Percentiles rank a stretch among this genome's conserved stretches.
These are phyloP conservation scores for Holothuria scabra DNA, from an alignment of 53 echinoderm and acorn worm species.

Conservation along the genomic window DNA sequence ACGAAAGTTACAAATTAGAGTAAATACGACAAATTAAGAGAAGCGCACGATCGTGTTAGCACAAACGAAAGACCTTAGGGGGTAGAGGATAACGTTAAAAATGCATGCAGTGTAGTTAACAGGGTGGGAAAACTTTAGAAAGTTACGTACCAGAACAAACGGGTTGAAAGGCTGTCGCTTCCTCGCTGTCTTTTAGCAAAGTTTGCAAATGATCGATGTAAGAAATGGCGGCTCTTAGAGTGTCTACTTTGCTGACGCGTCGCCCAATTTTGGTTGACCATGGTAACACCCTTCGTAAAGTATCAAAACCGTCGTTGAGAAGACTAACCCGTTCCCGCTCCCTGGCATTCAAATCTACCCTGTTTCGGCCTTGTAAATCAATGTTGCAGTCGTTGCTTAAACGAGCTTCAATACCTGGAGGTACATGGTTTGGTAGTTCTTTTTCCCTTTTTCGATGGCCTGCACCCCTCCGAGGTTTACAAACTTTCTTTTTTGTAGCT, in stretches of 20 bases:
- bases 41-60: too few relatives aligned
- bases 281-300: conserved; percentile 75
- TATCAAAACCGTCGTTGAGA: conserved; percentile 90
- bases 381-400: not conserved
- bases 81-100: too few relatives aligned
- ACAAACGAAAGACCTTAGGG: too few relatives aligned
- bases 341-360: conserved; percentile 83
- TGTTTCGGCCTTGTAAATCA: conserved; percentile 53
- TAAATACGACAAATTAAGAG: too few relatives aligned
- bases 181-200: conserved; percentile 45
- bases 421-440: too few relatives aligned
- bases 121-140: too few relatives aligned
- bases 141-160: conserved; percentile 36
- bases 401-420: too few relatives aligned
- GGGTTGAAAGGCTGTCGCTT: conserved; percentile 13
- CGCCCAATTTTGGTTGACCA: conserved; percentile 82
- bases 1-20: too few relatives aligned
- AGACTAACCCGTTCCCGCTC: conserved; percentile 89
- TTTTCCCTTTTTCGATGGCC: not conserved
- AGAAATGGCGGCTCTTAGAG: conserved; percentile 83
- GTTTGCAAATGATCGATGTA: conserved; percentile 84
- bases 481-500: not conserved
- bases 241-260: conserved; percentile 92
- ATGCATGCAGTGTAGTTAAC: too few relatives aligned
- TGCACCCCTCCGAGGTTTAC: not conserved